These are phyloP conservation scores for Hedya salicella DNA, from an alignment of 2,888 invertebrate species.

Conservation along the genomic window DNA sequence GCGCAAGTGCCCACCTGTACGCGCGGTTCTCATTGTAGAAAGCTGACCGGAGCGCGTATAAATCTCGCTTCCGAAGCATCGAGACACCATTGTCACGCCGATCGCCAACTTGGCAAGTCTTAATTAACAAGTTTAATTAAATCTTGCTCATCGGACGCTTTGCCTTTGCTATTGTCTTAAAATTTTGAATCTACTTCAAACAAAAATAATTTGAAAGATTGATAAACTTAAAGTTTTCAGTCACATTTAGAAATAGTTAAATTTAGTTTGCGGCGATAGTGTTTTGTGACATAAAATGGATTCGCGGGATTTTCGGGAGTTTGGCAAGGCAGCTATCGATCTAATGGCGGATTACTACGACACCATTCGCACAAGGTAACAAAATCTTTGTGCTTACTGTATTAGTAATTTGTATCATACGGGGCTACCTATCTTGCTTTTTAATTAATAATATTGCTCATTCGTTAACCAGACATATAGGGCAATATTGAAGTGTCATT, in stretches of 20 bases:
- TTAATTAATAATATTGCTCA: no score
- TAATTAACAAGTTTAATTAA: slow-evolving; percentile 27
- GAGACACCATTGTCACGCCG: slow-evolving; percentile 73
- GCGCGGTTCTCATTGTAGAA: slow-evolving; percentile 61
- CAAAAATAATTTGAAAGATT: neutral
- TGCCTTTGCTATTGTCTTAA: neutral
- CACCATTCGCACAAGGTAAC: slow-evolving; percentile 90
- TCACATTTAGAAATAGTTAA: slow-evolving; percentile 6
- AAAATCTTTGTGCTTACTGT: neutral
- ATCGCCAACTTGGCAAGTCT: slow-evolving; percentile 59
- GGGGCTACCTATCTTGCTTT: neutral
- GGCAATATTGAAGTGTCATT: no score
- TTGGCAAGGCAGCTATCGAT: slow-evolving; percentile 95
- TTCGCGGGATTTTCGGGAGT: slow-evolving; percentile 90
- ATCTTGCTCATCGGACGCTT: slow-evolving; percentile 21
- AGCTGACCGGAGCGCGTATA: slow-evolving; percentile 72
- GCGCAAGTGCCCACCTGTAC: neutral
- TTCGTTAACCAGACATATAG: no score
- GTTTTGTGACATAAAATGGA: slow-evolving; percentile 86
- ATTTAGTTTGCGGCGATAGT: slow-evolving; percentile 14
- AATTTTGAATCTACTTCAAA: slow-evolving; percentile 2
- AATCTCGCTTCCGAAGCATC: slow-evolving; percentile 65
- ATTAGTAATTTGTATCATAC: neutral
- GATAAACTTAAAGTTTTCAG: slow-evolving; percentile 7
- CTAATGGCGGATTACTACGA: slow-evolving; percentile 96